Evolutionary conservation across 2,113 vertebrate species (phyloP).

Genomic region (Bubalus kerabau): DNA sequence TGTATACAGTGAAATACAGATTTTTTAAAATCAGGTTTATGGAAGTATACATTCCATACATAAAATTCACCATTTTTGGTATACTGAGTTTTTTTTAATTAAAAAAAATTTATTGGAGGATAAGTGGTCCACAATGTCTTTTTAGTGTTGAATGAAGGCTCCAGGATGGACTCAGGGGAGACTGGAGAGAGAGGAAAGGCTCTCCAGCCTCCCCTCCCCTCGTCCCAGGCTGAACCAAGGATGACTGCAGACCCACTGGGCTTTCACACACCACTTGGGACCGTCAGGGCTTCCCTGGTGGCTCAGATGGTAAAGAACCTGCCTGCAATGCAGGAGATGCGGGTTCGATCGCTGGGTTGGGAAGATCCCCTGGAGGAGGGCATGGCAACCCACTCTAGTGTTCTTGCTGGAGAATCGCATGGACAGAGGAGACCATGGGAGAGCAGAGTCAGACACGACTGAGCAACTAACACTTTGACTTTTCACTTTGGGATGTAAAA

Average conservation of each 20-base stretch:
- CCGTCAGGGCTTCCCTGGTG: not conserved
- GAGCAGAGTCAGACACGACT: not conserved
- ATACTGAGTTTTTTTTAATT: not conserved
- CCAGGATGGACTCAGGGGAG: not conserved
- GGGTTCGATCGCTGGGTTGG: not conserved
- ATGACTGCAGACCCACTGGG: rapidly evolving
- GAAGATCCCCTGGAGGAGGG: not conserved
- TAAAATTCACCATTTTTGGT: not conserved
- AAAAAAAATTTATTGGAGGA: not conserved
- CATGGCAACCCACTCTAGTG: not conserved
- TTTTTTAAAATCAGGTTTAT: not conserved
- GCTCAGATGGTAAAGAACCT: not conserved
- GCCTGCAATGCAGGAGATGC: not conserved
- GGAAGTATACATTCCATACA: not conserved
- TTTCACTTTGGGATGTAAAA: not conserved
- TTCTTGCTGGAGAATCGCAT: not conserved
- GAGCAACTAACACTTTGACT: not conserved
- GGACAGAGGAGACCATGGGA: not conserved
- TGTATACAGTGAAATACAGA: not conserved
- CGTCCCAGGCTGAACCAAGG: not conserved
- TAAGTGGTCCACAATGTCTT: not conserved
- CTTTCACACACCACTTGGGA: not conserved
- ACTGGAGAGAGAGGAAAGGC: not conserved
- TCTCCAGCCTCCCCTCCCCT: not conserved
- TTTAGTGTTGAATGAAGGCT: not conserved